These are phyloP conservation scores for Polypterus senegalus DNA, from an alignment of 2,113 vertebrate genomes.

Conservation along the genomic window DNA sequence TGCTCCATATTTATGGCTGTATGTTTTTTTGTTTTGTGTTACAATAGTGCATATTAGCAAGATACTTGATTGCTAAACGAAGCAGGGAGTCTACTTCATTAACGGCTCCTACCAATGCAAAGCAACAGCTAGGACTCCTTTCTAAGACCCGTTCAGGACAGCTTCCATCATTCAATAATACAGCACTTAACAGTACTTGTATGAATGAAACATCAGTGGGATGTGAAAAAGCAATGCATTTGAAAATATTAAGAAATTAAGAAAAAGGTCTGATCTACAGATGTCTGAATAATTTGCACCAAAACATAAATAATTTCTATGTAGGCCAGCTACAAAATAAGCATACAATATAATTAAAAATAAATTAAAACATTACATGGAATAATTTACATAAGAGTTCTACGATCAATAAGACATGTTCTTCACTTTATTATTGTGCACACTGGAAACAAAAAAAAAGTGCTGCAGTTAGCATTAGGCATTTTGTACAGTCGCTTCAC, in stretches of 20 bases:
- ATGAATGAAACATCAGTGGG: neutral
- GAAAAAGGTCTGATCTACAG: conserved; percentile 63
- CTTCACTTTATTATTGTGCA: conserved; percentile 57
- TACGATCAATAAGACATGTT: conserved; percentile 57
- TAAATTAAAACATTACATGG: conserved; percentile 51
- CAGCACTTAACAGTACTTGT: neutral
- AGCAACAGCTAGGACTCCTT: neutral
- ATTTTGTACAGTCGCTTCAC: conserved; percentile 1
- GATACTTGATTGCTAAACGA: no score
- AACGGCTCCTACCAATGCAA: no score
- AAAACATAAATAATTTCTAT: conserved; percentile 84
- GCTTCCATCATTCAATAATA: conserved; percentile 15
- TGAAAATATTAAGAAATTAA: conserved; percentile 41
- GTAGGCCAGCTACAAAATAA: conserved; percentile 97
- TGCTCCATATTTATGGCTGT: no score
- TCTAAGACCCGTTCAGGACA: conserved; percentile 24
- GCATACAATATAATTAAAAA: conserved; percentile 29
- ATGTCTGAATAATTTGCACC: conserved; percentile 62
- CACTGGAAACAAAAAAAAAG: conserved; percentile 63
- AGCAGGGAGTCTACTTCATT: no score
- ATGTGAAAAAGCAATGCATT: conserved; percentile 19
- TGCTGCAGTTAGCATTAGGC: conserved; percentile 30
- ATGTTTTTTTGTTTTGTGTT: no score
- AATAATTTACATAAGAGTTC: conserved; percentile 63
- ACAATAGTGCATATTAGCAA: no score